These are phyloP conservation scores for Microcebus murinus DNA, from an alignment of 2,113 vertebrate species.

Conservation along the genomic window DNA sequence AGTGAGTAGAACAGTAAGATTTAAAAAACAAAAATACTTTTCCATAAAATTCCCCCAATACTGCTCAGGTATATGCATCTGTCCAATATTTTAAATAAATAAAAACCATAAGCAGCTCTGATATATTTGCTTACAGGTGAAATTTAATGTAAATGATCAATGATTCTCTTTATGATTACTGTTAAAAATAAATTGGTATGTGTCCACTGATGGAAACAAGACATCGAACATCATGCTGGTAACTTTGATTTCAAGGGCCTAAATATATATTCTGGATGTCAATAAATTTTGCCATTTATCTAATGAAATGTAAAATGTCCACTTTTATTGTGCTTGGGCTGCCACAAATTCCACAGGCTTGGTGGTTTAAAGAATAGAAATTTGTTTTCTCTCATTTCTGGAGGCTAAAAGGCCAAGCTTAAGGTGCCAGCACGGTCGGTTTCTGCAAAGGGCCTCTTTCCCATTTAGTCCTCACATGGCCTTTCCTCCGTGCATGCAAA, in stretches of 20 bases:
- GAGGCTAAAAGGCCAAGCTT: neutral
- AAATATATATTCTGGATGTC: neutral
- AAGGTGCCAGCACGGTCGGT: neutral
- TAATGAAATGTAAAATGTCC: neutral
- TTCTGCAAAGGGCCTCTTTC: neutral
- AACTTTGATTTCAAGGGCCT: neutral
- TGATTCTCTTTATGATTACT: neutral
- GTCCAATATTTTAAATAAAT: neutral
- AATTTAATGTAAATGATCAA: neutral
- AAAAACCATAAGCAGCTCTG: neutral
- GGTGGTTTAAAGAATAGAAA: neutral
- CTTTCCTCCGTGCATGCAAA: neutral
- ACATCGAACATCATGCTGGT: neutral
- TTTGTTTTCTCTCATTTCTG: neutral
- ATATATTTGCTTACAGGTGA: neutral
- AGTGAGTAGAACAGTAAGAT: neutral
- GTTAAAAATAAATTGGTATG: neutral
- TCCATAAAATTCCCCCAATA: neutral
- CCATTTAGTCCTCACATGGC: neutral
- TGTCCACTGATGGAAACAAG: neutral
- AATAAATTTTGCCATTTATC: neutral
- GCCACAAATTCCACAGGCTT: neutral
- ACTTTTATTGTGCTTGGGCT: neutral
- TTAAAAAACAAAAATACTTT: neutral
- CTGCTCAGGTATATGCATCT: neutral